A percentile compares a stretch with the other conserved stretches of the same genome.
Evolutionary conservation across 2,113 vertebrate species (phyloP).

Genomic region (Lepus timidus): DNA sequence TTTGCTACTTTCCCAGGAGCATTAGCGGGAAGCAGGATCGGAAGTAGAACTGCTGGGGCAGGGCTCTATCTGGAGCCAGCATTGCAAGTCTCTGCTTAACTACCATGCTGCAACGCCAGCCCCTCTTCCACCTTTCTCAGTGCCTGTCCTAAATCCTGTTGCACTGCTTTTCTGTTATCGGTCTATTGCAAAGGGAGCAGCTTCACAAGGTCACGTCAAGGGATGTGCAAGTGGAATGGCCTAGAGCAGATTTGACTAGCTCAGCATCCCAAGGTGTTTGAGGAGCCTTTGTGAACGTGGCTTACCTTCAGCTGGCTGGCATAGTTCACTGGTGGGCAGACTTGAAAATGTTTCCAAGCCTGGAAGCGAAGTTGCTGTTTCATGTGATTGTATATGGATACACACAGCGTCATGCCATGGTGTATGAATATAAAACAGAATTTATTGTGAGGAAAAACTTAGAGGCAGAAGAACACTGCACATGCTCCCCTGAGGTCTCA

Average conservation of each 20-base stretch:
- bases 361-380: background rate
- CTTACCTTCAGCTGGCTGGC: background rate
- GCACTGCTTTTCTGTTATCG: background rate
- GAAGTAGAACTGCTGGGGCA: too few relatives aligned
- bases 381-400: background rate
- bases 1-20: too few relatives aligned
- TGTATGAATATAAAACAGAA: background rate
- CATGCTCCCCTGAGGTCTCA: background rate
- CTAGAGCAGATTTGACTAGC: background rate
- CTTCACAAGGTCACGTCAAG: background rate
- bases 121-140: background rate
- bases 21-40: too few relatives aligned
- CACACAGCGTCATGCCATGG: background rate
- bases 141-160: background rate
- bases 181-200: background rate
- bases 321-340: background rate
- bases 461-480: background rate
- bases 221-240: background rate
- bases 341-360: background rate
- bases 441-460: constrained; percentile 25
- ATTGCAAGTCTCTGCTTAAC: too few relatives aligned
- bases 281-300: background rate
- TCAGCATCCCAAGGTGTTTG: background rate
- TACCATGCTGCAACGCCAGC: background rate
- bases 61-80: too few relatives aligned